Evolutionary conservation across 2,113 vertebrate genomes (phyloP).

Genomic region (Oplegnathus fasciatus): DNA sequence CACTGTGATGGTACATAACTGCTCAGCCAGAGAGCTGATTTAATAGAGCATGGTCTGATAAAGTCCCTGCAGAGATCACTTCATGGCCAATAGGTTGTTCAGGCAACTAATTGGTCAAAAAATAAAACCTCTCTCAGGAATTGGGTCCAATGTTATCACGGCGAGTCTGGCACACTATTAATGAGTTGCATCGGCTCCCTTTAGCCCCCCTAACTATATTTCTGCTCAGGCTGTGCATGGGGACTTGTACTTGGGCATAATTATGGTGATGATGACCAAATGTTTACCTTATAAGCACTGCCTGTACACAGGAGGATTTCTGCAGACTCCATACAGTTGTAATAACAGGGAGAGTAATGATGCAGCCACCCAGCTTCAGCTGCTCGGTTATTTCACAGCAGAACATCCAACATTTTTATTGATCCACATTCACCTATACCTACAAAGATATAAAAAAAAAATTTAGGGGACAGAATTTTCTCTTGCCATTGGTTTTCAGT

Average conservation of each 20-base stretch:
- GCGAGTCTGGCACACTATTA: slow-evolving; percentile 68
- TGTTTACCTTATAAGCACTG: slow-evolving; percentile 73
- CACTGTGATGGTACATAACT: slow-evolving; percentile 72
- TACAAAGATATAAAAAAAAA: slow-evolving; percentile 10
- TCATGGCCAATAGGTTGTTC: slow-evolving; percentile 76
- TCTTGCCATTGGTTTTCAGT: slow-evolving; percentile 3
- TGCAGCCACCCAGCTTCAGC: slow-evolving; percentile 34
- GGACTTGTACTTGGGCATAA: slow-evolving; percentile 72
- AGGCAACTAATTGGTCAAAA: slow-evolving; percentile 82
- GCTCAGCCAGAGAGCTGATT: slow-evolving; percentile 71
- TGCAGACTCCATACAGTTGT: slow-evolving; percentile 18
- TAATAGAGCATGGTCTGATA: slow-evolving; percentile 80
- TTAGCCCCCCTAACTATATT: slow-evolving; percentile 71
- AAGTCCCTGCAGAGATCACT: slow-evolving; percentile 79
- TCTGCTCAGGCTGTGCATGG: slow-evolving; percentile 51
- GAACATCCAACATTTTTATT: slow-evolving; percentile 10
- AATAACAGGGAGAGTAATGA: slow-evolving; percentile 65
- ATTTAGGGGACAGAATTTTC: not conserved
- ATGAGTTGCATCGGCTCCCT: slow-evolving; percentile 68
- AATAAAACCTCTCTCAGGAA: slow-evolving; percentile 75
- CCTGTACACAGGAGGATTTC: slow-evolving; percentile 60
- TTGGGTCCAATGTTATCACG: slow-evolving; percentile 62
- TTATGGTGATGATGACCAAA: slow-evolving; percentile 76
- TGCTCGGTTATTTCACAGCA: slow-evolving; percentile 33
- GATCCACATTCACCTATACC: slow-evolving; percentile 40